Evolutionary conservation across 2,797 vertebrate genomes (phyloP), one percentile per base, ranked within the genome.

Genomic region (Bufotes viridis): DNA sequence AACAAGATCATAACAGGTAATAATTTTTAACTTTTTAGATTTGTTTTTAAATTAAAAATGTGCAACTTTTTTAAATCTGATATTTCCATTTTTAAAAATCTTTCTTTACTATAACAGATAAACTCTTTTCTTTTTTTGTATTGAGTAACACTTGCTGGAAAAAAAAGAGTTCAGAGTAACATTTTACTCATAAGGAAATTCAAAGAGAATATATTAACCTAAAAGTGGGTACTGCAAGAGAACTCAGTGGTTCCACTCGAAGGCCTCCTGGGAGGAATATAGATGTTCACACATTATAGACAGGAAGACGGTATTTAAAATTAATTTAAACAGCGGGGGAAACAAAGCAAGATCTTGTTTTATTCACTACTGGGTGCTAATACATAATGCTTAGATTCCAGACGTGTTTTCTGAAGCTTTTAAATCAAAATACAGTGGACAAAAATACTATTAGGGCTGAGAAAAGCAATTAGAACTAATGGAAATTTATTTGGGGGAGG

Each of bases 271-370:
- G 87, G 92, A 93, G 85, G 87, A 90, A 87, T 90, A 91, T 82
- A 92, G 91, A 91, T 92, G 90, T 92, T 91, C 90, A 92, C 87
- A 93, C 90, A 93, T 93, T 90, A 92, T 90, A 93, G 92, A 93
- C 78, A 88, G 91, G 84, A 92, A 93, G 81, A 90, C 92, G 84
- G 91, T 87, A 91, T 92, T 92, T 91, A 92, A 92, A 93, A 95
- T 92, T 92, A 94, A 92, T 95, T 95, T 93, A 92, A 95, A 90
- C 91, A 95, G 93, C 90, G 92, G 92, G 92, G 90, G 92, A 90
- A 92, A 91, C 83, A 92, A 91, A 92, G 91, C 89, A 89, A 78
- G 87, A 91, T 91, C 90, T 91, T 90, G 82, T 91, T 90, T 91
- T 93, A 90, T 80, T 92, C 92, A 90, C 90, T 91, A 53, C 42